Evolutionary conservation across 2,797 vertebrate species (phyloP).

Genomic region (Halcyon badia): DNA sequence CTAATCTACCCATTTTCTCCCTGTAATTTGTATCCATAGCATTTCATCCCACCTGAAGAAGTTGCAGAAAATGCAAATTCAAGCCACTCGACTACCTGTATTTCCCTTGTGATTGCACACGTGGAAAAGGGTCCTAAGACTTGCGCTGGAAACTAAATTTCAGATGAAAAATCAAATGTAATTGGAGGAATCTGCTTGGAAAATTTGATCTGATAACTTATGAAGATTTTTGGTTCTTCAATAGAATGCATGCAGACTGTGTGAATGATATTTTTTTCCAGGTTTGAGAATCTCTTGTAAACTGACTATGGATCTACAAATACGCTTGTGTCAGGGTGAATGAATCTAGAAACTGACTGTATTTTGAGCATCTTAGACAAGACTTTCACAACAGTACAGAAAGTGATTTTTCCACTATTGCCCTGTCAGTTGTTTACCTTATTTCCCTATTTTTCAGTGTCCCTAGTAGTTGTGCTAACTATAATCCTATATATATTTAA

Average conservation of each 20-base stretch:
- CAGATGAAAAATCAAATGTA: neutral
- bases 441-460: neutral
- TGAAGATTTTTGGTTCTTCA: neutral
- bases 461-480: neutral
- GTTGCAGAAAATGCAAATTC: neutral
- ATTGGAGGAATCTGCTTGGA: neutral
- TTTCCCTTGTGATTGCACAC: neutral
- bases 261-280: neutral
- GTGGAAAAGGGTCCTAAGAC: neutral
- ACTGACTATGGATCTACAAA: neutral
- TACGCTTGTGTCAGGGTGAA: neutral
- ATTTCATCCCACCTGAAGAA: neutral
- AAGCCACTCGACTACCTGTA: neutral
- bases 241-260: neutral
- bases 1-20: neutral
- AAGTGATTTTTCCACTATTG: neutral
- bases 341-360: neutral
- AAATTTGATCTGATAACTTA: neutral
- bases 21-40: neutral
- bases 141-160: neutral
- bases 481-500: neutral
- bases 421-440: neutral
- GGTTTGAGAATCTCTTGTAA: neutral
- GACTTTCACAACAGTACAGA: neutral
- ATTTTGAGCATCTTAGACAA: neutral